Conservation (phyloP, 2,113 vertebrate genomes). For the Tragulus kanchil region DNA sequence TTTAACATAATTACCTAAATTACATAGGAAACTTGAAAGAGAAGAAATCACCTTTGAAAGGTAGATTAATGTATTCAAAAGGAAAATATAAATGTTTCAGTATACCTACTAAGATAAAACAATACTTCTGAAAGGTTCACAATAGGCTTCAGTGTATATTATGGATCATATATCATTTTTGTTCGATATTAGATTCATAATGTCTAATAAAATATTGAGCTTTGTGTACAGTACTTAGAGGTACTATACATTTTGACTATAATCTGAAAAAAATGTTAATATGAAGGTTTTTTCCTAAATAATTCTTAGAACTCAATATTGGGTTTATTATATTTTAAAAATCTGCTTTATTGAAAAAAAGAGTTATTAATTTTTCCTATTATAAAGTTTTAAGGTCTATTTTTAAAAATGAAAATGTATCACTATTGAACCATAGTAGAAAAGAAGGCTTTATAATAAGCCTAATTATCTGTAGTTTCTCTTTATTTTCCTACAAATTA, state of each 20-base stretch:
- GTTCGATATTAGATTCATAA: background rate
- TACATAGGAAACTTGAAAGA: background rate
- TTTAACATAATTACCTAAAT: background rate
- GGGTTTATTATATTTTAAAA: background rate
- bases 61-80: background rate
- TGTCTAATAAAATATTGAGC: background rate
- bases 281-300: background rate
- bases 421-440: background rate
- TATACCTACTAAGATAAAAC: background rate
- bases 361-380: slow-evolving; percentile 18
- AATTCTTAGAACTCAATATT: slow-evolving; percentile 1
- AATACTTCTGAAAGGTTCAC: background rate
- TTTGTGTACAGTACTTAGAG: background rate
- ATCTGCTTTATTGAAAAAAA: slow-evolving; percentile 40
- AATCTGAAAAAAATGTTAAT: background rate
- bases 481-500: background rate
- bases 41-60: background rate
- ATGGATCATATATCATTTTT: background rate
- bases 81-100: background rate
- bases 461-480: background rate
- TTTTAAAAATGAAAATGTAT: slow-evolving; percentile 58
- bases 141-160: background rate
- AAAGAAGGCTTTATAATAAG: background rate
- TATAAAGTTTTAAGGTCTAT: background rate
- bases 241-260: background rate